Evolutionary conservation across 2,797 vertebrate species (phyloP).

Genomic region (Dermochelys coriacea): DNA sequence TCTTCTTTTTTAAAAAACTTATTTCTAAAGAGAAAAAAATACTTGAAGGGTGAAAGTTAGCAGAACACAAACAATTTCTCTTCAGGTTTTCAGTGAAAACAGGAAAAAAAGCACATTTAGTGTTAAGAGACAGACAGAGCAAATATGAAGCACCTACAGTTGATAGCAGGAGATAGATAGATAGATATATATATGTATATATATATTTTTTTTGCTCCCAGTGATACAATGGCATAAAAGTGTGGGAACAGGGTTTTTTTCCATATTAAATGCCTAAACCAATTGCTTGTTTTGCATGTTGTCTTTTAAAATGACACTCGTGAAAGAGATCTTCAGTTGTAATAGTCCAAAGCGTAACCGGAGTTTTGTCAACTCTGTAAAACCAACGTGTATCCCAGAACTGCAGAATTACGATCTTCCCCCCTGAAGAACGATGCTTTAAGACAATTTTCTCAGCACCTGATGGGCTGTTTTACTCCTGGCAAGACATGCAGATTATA

Average conservation of each 20-base stretch:
- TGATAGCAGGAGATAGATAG: conserved; percentile 77
- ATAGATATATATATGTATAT: background rate
- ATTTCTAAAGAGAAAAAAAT: conserved; percentile 46
- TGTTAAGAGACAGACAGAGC: conserved; percentile 82
- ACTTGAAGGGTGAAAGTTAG: conserved; percentile 70
- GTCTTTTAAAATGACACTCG: conserved; percentile 73
- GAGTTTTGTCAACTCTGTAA: conserved; percentile 78
- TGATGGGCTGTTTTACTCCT: conserved; percentile 79
- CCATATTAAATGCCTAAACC: conserved; percentile 77
- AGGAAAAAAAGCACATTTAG: conserved; percentile 78
- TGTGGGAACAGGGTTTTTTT: conserved; percentile 72
- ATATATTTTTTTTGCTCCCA: conserved; percentile 75
- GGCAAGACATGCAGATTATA: conserved; percentile 81
- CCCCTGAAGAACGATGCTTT: conserved; percentile 72
- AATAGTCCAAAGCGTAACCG: conserved; percentile 75
- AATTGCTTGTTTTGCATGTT: conserved; percentile 80
- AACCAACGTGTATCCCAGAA: conserved; percentile 76
- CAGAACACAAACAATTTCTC: conserved; percentile 70
- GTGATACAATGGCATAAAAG: conserved; percentile 76
- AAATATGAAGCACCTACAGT: conserved; percentile 83
- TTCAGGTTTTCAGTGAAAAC: conserved; percentile 77
- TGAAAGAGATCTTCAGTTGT: conserved; percentile 75
- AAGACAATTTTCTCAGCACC: conserved; percentile 70
- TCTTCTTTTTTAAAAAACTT: background rate
- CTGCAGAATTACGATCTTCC: conserved; percentile 74